phyloP scores from a whole-genome alignment of 2,888 invertebrate genomes.

The Philereme vetulata region DNA sequence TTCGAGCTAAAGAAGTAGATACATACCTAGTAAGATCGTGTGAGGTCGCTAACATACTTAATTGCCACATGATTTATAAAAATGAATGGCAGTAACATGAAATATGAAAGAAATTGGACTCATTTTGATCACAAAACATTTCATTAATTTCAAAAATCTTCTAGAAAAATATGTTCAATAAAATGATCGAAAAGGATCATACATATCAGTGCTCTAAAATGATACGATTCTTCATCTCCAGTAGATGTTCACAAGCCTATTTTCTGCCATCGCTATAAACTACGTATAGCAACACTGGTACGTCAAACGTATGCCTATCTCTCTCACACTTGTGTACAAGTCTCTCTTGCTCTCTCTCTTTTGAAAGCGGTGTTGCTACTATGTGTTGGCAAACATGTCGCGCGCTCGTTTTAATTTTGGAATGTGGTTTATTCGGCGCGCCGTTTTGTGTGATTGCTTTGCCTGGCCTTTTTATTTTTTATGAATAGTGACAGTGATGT shows the following conservation, averaged over 20 bases:
- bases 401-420: constrained; percentile 78
- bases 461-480: constrained; percentile 53
- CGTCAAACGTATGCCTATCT: constrained; percentile 61
- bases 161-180: neutral
- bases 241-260: constrained; percentile 24
- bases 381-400: constrained; percentile 62
- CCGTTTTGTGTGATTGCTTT: constrained; percentile 61
- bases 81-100: too few relatives aligned
- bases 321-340: constrained; percentile 48
- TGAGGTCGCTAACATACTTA: too few relatives aligned
- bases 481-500: constrained; percentile 35
- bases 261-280: constrained; percentile 63
- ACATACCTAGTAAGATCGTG: too few relatives aligned
- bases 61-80: too few relatives aligned
- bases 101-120: too few relatives aligned
- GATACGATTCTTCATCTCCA: neutral
- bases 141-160: too few relatives aligned
- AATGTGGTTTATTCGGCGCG: constrained; percentile 76
- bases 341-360: constrained; percentile 24
- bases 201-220: neutral
- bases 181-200: neutral
- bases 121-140: too few relatives aligned
- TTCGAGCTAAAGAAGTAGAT: too few relatives aligned
- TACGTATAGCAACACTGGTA: constrained; percentile 63
- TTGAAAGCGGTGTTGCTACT: constrained; percentile 64